Conservation (phyloP, 1,140 invertebrate species). For the Alviniconcha marisindica region DNA sequence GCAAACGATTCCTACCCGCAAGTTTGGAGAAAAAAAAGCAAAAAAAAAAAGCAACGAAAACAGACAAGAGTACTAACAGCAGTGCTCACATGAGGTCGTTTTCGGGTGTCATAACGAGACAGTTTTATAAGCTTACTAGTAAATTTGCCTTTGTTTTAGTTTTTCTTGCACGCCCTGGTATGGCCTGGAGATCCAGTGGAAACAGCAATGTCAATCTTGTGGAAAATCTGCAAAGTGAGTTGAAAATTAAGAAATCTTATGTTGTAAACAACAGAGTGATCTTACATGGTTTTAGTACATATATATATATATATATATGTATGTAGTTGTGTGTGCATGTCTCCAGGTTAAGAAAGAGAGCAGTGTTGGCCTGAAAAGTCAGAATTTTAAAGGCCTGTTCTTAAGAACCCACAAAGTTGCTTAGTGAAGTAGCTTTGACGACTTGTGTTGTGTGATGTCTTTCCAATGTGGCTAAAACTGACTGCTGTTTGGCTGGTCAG, state of each 20-base stretch:
- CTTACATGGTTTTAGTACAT: neutral
- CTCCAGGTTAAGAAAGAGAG: neutral
- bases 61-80: neutral
- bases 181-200: slow-evolving; percentile 89
- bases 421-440: too few relatives aligned
- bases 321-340: too few relatives aligned
- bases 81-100: neutral
- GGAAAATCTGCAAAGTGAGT: slow-evolving; percentile 87
- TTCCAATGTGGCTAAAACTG: too few relatives aligned
- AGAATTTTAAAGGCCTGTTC: neutral
- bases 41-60: neutral
- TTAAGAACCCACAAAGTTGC: too few relatives aligned
- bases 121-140: slow-evolving; percentile 3
- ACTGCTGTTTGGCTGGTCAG: too few relatives aligned
- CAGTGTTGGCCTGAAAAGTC: neutral
- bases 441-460: too few relatives aligned
- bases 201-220: slow-evolving; percentile 90
- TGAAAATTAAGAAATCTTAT: slow-evolving; percentile 1
- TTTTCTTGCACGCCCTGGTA: slow-evolving; percentile 49
- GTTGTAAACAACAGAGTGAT: neutral
- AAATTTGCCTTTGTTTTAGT: slow-evolving; percentile 41
- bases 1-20: neutral
- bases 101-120: neutral
- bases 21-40: neutral
- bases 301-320: neutral